phyloP scores from a whole-genome alignment of 2,888 invertebrate species.

The Ophion costatus region DNA sequence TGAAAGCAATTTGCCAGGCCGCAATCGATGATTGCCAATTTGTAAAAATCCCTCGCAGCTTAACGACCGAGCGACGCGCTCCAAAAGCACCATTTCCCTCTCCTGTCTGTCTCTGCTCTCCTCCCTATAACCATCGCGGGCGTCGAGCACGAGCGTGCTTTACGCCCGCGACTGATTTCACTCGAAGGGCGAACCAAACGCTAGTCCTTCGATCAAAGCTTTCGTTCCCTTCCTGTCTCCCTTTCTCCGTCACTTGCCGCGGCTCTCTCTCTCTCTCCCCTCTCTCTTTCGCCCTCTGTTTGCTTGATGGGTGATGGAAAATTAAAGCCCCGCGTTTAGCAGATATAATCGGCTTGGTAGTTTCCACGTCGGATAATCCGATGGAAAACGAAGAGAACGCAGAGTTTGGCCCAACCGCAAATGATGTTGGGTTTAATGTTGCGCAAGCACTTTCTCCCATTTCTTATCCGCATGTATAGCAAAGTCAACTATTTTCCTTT shows the following conservation, averaged over 20 bases:
- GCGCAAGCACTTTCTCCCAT: not conserved
- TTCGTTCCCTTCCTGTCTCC: slow-evolving; percentile 13
- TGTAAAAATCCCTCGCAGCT: slow-evolving; percentile 78
- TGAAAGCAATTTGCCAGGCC: slow-evolving; percentile 76
- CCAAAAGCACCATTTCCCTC: slow-evolving; percentile 24
- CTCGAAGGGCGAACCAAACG: slow-evolving; percentile 48
- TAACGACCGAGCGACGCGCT: slow-evolving; percentile 65
- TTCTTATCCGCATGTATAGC: not conserved
- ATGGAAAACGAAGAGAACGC: slow-evolving; percentile 37
- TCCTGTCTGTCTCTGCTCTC: slow-evolving; percentile 16
- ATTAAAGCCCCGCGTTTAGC: slow-evolving; percentile 56
- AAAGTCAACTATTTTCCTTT: not conserved
- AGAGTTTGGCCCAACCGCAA: slow-evolving; percentile 15
- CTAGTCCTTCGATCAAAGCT: slow-evolving; percentile 46
- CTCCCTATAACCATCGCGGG: slow-evolving; percentile 35
- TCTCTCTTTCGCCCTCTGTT: slow-evolving; percentile 1
- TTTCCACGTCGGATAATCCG: slow-evolving; percentile 64
- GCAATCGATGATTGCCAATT: slow-evolving; percentile 79
- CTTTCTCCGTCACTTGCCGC: slow-evolving; percentile 2
- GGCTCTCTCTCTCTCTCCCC: slow-evolving; percentile 14
- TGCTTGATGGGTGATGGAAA: slow-evolving; percentile 38
- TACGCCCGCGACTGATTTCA: slow-evolving; percentile 51
- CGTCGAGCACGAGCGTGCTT: slow-evolving; percentile 25
- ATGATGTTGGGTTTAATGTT: slow-evolving; percentile 31
- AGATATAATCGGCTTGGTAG: slow-evolving; percentile 67